These are phyloP conservation scores for Agrotis ipsilon DNA, from an alignment of 2,888 invertebrate species.

Conservation along the genomic window DNA sequence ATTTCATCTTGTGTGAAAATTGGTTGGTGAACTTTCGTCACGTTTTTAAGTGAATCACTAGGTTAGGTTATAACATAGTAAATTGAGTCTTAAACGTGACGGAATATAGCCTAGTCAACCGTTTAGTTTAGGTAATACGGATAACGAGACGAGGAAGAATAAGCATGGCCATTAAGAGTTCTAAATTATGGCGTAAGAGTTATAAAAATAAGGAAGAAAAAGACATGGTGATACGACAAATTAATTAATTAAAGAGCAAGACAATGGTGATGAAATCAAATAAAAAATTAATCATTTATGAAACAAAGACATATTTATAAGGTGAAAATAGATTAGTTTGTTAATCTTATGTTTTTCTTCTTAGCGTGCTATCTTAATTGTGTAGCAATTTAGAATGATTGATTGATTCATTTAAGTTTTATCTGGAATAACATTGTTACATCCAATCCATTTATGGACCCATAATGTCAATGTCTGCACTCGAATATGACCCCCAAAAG, in stretches of 20 bases:
- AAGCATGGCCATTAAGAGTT: neutral
- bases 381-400: no score
- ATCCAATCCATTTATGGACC: neutral
- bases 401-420: neutral
- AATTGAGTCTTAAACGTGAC: no score
- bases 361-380: no score
- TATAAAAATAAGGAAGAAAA: neutral
- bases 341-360: neutral
- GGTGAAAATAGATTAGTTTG: neutral
- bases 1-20: conserved; percentile 15
- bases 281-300: neutral
- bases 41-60: conserved; percentile 9
- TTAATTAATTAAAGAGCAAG: neutral
- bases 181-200: neutral
- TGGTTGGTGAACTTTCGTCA: neutral
- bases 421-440: neutral
- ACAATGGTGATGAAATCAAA: no score
- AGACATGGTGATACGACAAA: neutral
- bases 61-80: neutral
- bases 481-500: neutral
- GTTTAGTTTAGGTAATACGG: no score
- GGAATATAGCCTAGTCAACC: no score
- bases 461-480: neutral
- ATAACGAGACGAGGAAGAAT: neutral
- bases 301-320: neutral